Base-by-base conservation (phyloP, 92 coral and sea anemone species). In the Phenganax marumi region DNA sequence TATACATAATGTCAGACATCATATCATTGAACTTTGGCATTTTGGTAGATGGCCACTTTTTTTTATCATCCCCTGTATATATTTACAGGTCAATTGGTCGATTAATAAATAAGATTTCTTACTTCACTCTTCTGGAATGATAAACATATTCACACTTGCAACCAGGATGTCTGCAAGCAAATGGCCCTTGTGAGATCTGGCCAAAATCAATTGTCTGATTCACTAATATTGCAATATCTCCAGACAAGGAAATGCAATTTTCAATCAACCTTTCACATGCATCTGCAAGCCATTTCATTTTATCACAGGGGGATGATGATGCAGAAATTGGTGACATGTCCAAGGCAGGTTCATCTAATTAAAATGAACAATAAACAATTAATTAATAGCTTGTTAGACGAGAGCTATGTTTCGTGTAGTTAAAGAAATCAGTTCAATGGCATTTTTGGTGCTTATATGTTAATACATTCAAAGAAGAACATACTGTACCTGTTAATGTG, bases 251-350 rank as follows among this genome's bases (percentile, higher is more conserved):
- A 13, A 72, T 56, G 62, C 50, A 85, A 22, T 80, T 77, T 73
- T 86, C 61, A 12, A 82, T 76, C 63, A 75, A 66, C 52, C 81
- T 73, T 70, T 75, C 78, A 77, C 91, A 85, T 10, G 70, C 8
- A 21, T 85, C 91, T 33, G 56, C 68, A 6, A 89, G 85, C 89
- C 91, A 89, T 61, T 81, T 85, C 8, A 66, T 80, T 77, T 73
- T 81, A 7, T 75, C 81, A 0, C 46, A n/a, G 23, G 75, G 50
- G 18, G 87, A 69, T 7, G 72, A 61, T 25, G 86, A 48, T 12
- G n/a, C n/a, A n/a, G n/a, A n/a, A n/a, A 62, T 39, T 73, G 77
- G 80, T 54, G 91, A 89, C 77, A 89, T 50, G 16, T 23, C 46
- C 43, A 23, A 16, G 10, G 73, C 14, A 22, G 73, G 73, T 22